phyloP scores from a whole-genome alignment of 2,888 invertebrate genomes.

The Tiliacea citrago region DNA sequence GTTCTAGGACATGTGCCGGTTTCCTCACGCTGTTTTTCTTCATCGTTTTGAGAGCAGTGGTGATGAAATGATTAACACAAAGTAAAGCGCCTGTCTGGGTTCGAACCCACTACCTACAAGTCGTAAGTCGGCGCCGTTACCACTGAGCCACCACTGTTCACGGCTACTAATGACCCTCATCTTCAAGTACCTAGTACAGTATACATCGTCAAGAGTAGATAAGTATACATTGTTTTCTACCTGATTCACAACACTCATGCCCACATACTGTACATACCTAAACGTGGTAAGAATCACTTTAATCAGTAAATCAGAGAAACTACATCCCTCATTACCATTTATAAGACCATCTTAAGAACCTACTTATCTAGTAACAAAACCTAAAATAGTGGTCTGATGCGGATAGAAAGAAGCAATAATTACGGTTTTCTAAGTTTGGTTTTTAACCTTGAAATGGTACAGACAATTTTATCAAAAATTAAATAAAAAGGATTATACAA shows the following conservation, averaged over 20 bases:
- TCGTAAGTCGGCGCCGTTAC: too few relatives aligned
- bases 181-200: slow-evolving; percentile 2
- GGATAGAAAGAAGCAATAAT: too few relatives aligned
- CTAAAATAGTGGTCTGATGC: neutral
- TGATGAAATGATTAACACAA: too few relatives aligned
- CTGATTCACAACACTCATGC: neutral
- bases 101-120: too few relatives aligned
- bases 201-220: neutral
- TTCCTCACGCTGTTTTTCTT: too few relatives aligned
- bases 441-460: neutral
- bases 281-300: neutral
- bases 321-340: neutral
- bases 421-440: neutral
- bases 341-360: too few relatives aligned
- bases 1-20: too few relatives aligned
- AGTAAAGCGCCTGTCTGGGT: too few relatives aligned
- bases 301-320: neutral
- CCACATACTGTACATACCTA: too few relatives aligned
- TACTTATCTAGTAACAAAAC: too few relatives aligned
- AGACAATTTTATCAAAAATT: slow-evolving; percentile 8
- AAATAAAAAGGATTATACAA: neutral
- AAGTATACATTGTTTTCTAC: neutral
- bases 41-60: too few relatives aligned
- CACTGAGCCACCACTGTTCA: too few relatives aligned
- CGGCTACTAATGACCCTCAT: neutral